Percentiles rank a stretch among this genome's conserved stretches.
Conservation (phyloP, 2,113 vertebrate species). For the Aegithalos caudatus region DNA sequence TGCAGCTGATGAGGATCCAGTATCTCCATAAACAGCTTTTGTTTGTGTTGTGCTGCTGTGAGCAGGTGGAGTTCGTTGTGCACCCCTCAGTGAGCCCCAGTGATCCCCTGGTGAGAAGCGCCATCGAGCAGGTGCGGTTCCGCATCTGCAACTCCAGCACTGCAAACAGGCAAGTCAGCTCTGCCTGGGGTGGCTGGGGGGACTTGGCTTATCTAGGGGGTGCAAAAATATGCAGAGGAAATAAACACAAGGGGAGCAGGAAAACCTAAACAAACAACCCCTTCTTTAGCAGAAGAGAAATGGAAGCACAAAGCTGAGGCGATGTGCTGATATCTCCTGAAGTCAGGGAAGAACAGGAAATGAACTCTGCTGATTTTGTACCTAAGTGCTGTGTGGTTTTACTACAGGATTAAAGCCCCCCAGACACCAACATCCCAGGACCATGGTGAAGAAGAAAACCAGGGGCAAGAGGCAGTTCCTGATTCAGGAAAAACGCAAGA, state of each 20-base stretch:
- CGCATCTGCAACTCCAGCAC: constrained; percentile 88
- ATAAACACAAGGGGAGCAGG: not conserved
- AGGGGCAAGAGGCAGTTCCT: constrained; percentile 34
- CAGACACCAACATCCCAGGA: constrained; percentile 58
- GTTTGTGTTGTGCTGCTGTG: not conserved
- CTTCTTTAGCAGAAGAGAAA: not conserved
- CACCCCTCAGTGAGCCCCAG: constrained; percentile 88
- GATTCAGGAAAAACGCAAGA: not conserved
- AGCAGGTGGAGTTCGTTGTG: constrained; percentile 88
- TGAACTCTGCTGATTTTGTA: not conserved
- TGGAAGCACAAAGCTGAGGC: not conserved
- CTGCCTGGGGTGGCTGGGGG: not conserved
- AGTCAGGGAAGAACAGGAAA: not conserved
- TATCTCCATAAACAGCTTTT: not conserved
- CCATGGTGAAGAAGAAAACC: constrained; percentile 64
- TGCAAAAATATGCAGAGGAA: not conserved
- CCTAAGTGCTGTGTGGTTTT: not conserved
- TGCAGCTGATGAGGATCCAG: not conserved
- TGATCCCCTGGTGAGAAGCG: constrained; percentile 83
- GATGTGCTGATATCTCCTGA: not conserved
- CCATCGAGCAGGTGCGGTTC: constrained; percentile 93
- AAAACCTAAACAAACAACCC: not conserved
- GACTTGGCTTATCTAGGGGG: not conserved
- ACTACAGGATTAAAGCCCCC: constrained; percentile 68
- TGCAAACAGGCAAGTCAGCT: constrained; percentile 77